Percentiles rank a stretch among this genome's conserved stretches.
Conservation (phyloP, 92 coral and sea anemone species). For the Zoanthus sansibaricus region DNA sequence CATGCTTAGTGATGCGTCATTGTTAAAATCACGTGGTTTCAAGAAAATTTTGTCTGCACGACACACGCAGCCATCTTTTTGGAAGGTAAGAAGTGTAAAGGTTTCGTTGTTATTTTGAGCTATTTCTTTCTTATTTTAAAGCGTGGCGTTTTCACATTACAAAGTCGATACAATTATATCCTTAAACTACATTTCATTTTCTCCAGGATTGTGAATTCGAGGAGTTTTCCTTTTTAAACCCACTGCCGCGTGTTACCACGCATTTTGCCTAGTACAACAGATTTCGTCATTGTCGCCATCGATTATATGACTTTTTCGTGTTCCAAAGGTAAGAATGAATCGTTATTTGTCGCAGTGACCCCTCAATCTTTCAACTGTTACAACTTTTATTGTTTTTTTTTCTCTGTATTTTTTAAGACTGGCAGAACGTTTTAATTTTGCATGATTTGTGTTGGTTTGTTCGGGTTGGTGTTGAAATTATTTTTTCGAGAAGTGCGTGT, state of each 20-base stretch:
- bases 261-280: conserved; percentile 52
- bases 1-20: conserved; percentile 35
- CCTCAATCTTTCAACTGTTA: conserved; percentile 12
- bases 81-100: conserved; percentile 22
- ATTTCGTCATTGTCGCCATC: conserved; percentile 76
- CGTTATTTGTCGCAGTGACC: conserved; percentile 27
- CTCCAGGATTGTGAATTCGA: conserved; percentile 37
- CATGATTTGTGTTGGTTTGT: not conserved
- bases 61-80: conserved; percentile 41
- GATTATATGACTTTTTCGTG: conserved; percentile 88
- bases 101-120: not conserved
- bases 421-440: not conserved
- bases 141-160: not conserved
- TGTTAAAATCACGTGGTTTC: conserved; percentile 6
- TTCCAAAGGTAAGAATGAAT: conserved; percentile 68
- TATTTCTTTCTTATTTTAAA: not conserved
- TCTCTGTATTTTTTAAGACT: not conserved
- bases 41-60: conserved; percentile 29
- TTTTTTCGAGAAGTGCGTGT: not conserved
- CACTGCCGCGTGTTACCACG: conserved; percentile 53
- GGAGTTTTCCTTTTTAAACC: conserved; percentile 4
- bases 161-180: not conserved
- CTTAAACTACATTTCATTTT: not conserved
- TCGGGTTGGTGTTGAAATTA: not conserved
- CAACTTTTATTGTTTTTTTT: too few species aligned